Percentiles rank a stretch among this genome's conserved stretches.
These are phyloP conservation scores for Sterrhoptilus dennistouni DNA, from an alignment of 2,113 vertebrate species.

Conservation along the genomic window DNA sequence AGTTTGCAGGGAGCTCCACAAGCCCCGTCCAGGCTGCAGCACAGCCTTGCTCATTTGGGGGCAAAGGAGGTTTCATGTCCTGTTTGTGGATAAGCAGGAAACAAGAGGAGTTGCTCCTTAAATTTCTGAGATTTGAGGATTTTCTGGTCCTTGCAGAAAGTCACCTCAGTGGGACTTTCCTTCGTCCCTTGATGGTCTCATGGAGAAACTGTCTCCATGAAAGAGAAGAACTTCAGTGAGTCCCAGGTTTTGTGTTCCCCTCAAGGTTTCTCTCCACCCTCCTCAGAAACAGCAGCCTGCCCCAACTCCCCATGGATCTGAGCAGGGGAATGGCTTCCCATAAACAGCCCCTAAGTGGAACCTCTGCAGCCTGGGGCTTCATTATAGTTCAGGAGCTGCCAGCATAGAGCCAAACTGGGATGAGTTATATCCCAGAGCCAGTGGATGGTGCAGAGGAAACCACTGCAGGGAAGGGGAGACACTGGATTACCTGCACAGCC, in stretches of 20 bases:
- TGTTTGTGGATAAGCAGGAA: background rate
- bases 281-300: fast-evolving
- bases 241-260: background rate
- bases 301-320: background rate
- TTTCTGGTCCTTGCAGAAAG: background rate
- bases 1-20: background rate
- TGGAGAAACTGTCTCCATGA: background rate
- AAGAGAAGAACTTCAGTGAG: fast-evolving
- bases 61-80: background rate
- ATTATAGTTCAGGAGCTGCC: background rate
- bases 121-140: background rate
- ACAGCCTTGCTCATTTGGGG: background rate
- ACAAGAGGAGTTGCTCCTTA: background rate
- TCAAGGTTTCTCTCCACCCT: background rate
- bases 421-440: background rate
- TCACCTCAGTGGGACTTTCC: background rate
- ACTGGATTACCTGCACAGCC: background rate
- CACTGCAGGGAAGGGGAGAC: background rate
- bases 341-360: background rate
- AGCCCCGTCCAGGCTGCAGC: background rate
- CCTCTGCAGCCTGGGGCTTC: background rate
- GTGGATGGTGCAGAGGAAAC: background rate
- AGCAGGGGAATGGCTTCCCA: background rate
- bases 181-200: background rate
- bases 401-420: fast-evolving